phyloP scores from a whole-genome alignment of 2,888 invertebrate genomes.

The Halictus ligatus region DNA sequence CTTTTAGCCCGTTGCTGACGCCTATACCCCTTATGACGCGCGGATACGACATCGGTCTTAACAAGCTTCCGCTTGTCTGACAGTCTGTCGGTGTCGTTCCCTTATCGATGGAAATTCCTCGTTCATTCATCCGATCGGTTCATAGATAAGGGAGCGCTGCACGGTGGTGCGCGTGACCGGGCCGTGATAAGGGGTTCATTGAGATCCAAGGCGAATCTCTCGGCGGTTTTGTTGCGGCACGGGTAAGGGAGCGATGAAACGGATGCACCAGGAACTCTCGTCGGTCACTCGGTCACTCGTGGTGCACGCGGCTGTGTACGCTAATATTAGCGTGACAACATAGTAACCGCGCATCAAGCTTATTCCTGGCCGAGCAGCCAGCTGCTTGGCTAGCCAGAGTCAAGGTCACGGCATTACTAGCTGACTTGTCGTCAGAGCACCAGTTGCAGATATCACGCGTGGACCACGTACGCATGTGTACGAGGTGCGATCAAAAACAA shows the following conservation, averaged over 20 bases:
- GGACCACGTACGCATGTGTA: neutral
- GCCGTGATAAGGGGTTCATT: constrained; percentile 12
- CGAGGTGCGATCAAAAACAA: neutral
- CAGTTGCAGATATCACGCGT: constrained; percentile 57
- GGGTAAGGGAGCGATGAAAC: constrained; percentile 41
- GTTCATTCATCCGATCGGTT: constrained; percentile 11
- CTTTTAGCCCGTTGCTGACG: no score
- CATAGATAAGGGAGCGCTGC: constrained; percentile 5
- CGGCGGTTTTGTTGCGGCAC: constrained; percentile 41
- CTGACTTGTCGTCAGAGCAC: constrained; percentile 62
- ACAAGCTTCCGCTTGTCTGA: neutral
- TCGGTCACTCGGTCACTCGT: constrained; percentile 72
- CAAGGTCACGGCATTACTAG: constrained; percentile 81
- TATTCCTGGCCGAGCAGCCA: constrained; percentile 81
- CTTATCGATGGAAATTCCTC: neutral
- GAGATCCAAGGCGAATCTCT: neutral
- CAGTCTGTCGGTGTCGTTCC: neutral
- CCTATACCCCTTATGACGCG: neutral
- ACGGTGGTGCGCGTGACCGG: neutral
- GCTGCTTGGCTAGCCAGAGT: constrained; percentile 82
- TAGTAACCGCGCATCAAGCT: constrained; percentile 80
- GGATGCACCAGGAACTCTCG: constrained; percentile 65
- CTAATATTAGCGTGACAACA: constrained; percentile 83
- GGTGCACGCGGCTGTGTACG: constrained; percentile 72
- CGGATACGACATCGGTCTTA: neutral